These are phyloP conservation scores for Murina feae DNA, from an alignment of 2,113 vertebrate species.

Conservation along the genomic window DNA sequence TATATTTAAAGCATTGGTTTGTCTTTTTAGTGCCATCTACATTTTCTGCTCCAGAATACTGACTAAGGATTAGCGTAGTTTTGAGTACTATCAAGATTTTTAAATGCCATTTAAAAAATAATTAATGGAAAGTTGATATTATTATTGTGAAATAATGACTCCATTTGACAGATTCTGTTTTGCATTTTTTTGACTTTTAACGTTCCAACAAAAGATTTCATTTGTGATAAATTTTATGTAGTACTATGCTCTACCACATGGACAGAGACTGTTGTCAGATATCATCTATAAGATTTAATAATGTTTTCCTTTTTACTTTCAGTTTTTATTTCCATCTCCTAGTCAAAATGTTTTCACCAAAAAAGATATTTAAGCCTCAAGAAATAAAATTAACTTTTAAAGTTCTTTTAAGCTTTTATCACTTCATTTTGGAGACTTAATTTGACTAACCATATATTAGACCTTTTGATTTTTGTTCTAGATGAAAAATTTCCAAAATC, in stretches of 20 bases:
- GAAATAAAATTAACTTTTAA: slow-evolving; percentile 30
- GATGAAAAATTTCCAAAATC: slow-evolving; percentile 6
- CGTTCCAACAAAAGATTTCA: neutral
- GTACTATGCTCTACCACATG: neutral
- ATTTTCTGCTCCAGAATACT: slow-evolving; percentile 13
- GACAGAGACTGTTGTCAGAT: neutral
- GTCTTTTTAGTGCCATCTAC: neutral
- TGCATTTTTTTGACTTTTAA: slow-evolving; percentile 23
- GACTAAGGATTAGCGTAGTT: neutral
- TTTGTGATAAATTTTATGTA: neutral
- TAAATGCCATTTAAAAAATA: slow-evolving; percentile 24
- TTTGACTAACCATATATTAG: neutral
- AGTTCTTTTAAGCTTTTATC: neutral
- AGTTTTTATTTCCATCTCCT: slow-evolving; percentile 17
- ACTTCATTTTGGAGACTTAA: slow-evolving; percentile 9
- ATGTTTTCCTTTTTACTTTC: neutral
- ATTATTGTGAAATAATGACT: slow-evolving; percentile 7
- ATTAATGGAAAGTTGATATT: neutral
- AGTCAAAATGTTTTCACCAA: slow-evolving; percentile 8
- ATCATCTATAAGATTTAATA: neutral
- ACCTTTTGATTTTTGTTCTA: neutral
- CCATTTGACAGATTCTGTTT: slow-evolving; percentile 21
- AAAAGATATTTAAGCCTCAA: slow-evolving; percentile 12
- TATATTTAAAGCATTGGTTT: slow-evolving; percentile 9
- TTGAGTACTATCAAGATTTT: neutral